Base-by-base conservation (phyloP, 2,113 vertebrate species). In the Myiozetetes cayanensis region DNA sequence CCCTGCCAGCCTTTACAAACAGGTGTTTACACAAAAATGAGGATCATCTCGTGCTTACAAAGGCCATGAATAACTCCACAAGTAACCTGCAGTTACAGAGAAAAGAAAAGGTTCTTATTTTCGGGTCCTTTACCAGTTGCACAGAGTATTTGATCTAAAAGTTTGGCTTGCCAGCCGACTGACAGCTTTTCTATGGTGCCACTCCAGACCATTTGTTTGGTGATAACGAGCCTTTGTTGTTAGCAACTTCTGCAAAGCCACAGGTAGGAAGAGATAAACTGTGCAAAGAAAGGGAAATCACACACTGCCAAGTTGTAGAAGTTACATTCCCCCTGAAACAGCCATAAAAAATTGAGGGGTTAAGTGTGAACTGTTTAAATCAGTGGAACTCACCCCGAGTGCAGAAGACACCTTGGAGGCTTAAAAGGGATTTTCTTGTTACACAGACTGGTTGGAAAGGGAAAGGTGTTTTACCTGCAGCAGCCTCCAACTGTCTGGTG, bases 221-320 rank as follows among this genome's bases (percentile, higher is more conserved):
- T 9, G 96, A 90, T 93, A 97, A 96, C 9, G 27, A 92, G 59
- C 68, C 52, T 93, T 95, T 92, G 92, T 95, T 88, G 92, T 25
- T 35, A 59, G 30, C 65, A 83, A 10, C 56, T 94, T 94, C 56
- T 56, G 72, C 83, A 55, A 74, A 95, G 88, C 76, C 93, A 84
- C 79, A 28, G 61, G 90, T 92, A 94, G 92, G 94, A 96, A 97
- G 94, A 94, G 92, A 97, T 95, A 96, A 95, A 90, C 55, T 75
- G 72, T 44, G 73, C 83, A 96, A 96, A 97, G 43, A 96, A 77
- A 88, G 61, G 52, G 78, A 50, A 72, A 58, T 58, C 41, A 33
- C 67, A 27, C 12, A 1, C 63, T 61, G 58, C 93, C 87, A 88
- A 91, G 67, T 28, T 59, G 2, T 12, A 83, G 53, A 89, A 89